These are phyloP conservation scores for Aurelia aurita DNA, from an alignment of 30 jellyfish, hydroid and myxozoan species.

Conservation along the genomic window DNA sequence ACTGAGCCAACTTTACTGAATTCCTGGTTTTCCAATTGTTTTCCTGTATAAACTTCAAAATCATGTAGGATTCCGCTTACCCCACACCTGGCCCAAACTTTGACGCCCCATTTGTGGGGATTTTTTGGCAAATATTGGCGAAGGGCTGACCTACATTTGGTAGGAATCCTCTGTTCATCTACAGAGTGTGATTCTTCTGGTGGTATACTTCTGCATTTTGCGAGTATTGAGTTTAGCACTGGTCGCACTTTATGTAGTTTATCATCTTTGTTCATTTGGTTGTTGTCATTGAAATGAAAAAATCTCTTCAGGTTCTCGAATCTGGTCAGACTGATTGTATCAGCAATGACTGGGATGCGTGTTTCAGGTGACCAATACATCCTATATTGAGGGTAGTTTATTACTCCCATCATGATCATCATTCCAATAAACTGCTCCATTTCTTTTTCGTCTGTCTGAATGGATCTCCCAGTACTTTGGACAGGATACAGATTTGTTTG, in stretches of 20 bases:
- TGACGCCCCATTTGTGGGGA: constrained; percentile 67
- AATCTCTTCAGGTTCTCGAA: constrained; percentile 43
- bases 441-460: constrained; percentile 22
- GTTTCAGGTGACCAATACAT: constrained; percentile 50
- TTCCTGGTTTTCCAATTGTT: neutral
- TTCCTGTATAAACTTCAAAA: constrained; percentile 46
- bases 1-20: constrained; percentile 54
- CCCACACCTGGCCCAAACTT: constrained; percentile 68
- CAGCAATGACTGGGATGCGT: constrained; percentile 32
- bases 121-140: constrained; percentile 64
- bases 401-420: constrained; percentile 37
- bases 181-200: constrained; percentile 35
- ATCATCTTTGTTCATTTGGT: constrained; percentile 22
- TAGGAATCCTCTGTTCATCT: constrained; percentile 60
- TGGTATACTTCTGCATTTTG: too few species aligned
- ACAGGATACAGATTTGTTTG: too few species aligned
- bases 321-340: constrained; percentile 20
- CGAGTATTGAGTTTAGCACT: too few species aligned
- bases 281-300: constrained; percentile 17
- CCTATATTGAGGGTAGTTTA: constrained; percentile 40
- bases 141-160: constrained; percentile 37
- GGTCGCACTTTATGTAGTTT: neutral
- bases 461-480: constrained; percentile 2
- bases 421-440: constrained; percentile 41
- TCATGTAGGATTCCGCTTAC: constrained; percentile 38